Percentiles rank a stretch among this genome's conserved stretches.
These are phyloP conservation scores for Plotosus lineatus DNA, from an alignment of 2,113 vertebrate genomes.

Conservation along the genomic window DNA sequence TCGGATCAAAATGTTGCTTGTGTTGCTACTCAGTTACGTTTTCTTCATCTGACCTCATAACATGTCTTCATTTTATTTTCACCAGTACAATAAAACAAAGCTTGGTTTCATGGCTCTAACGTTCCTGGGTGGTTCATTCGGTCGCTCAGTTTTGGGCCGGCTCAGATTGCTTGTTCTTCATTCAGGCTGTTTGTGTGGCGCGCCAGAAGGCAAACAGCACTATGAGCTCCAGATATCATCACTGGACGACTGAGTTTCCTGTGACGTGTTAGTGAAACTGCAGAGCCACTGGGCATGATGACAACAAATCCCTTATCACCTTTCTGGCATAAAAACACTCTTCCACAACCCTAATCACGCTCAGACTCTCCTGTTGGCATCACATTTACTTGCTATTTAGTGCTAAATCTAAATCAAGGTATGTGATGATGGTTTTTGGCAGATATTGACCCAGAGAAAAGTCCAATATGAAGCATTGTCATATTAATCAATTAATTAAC, in stretches of 20 bases:
- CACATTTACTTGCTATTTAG: background rate
- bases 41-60: conserved; percentile 3
- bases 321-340: conserved; percentile 32
- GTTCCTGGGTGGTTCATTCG: conserved; percentile 37
- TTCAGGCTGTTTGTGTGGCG: conserved; percentile 53
- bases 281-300: conserved; percentile 13
- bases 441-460: background rate
- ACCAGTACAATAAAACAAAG: conserved; percentile 36
- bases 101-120: conserved; percentile 19
- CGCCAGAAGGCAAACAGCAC: conserved; percentile 56
- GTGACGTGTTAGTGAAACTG: conserved; percentile 44
- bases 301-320: conserved; percentile 24
- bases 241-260: conserved; percentile 49
- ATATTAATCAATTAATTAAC: background rate
- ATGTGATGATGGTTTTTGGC: background rate
- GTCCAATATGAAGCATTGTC: background rate
- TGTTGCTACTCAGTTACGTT: background rate
- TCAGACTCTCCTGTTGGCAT: background rate
- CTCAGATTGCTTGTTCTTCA: conserved; percentile 55
- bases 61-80: conserved; percentile 24
- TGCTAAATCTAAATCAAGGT: background rate
- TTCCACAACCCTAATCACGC: conserved; percentile 10
- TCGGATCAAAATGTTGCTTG: background rate
- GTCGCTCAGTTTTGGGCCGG: conserved; percentile 36
- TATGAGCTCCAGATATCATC: conserved; percentile 54